Conservation (phyloP, 2,888 invertebrate species). For the Esperia sulphurella region DNA sequence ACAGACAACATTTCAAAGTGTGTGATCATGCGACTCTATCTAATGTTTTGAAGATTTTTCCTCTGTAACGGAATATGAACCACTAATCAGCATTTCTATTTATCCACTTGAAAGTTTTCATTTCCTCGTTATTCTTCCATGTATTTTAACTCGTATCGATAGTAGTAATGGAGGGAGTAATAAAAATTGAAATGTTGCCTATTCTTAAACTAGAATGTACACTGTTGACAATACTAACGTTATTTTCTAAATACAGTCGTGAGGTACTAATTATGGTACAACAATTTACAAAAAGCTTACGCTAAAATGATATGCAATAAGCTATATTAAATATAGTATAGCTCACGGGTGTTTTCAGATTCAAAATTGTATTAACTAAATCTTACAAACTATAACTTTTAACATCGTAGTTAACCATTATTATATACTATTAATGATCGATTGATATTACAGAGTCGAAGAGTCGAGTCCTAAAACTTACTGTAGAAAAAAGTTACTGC, state of each 20-base stretch:
- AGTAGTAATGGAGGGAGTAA: neutral
- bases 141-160: neutral
- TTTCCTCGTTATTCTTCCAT: neutral
- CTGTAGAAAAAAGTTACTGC: slow-evolving; percentile 1
- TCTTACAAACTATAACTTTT: slow-evolving; percentile 6
- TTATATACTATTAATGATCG: neutral
- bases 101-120: neutral
- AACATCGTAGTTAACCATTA: slow-evolving; percentile 5
- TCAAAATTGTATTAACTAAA: slow-evolving; percentile 8
- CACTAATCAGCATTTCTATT: neutral
- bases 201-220: slow-evolving; percentile 34
- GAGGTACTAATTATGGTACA: slow-evolving; percentile 63
- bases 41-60: neutral
- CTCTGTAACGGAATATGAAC: neutral
- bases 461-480: neutral
- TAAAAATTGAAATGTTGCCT: slow-evolving; percentile 7
- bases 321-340: slow-evolving; percentile 45
- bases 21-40: neutral
- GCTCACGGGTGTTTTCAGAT: slow-evolving; percentile 10
- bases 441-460: slow-evolving; percentile 2
- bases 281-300: slow-evolving; percentile 76
- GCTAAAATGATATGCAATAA: slow-evolving; percentile 75
- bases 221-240: slow-evolving; percentile 36
- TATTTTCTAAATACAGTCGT: slow-evolving; percentile 65
- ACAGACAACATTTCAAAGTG: neutral